Evolutionary conservation across 1,140 invertebrate species (phyloP).

Genomic region (Ceratosolen fusciceps): DNA sequence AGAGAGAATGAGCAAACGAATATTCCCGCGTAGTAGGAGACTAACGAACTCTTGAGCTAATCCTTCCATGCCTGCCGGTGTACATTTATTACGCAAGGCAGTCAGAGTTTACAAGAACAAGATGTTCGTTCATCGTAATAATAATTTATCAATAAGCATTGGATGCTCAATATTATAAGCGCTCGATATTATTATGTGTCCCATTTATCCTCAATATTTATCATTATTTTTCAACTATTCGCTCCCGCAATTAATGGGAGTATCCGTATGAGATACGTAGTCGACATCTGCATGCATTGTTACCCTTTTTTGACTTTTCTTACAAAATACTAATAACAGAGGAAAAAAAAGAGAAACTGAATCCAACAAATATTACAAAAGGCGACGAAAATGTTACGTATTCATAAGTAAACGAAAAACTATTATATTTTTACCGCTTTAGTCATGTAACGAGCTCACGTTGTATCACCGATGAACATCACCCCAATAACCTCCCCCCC

Average conservation of each 20-base stretch:
- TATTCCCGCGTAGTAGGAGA: neutral
- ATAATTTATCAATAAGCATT: constrained; percentile 39
- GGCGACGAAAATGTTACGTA: neutral
- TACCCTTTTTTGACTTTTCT: neutral
- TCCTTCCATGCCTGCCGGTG: neutral
- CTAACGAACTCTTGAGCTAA: neutral
- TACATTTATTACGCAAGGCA: neutral
- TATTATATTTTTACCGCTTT: constrained; percentile 1
- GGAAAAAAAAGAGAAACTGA: neutral
- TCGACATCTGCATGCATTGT: neutral
- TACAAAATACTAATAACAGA: too few species aligned
- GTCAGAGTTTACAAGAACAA: constrained; percentile 29
- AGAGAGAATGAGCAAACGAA: neutral
- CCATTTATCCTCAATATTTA: neutral
- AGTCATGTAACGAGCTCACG: too few species aligned
- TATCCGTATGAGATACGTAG: neutral
- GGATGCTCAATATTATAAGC: constrained; percentile 45
- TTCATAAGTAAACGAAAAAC: neutral
- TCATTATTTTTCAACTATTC: neutral
- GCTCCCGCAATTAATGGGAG: neutral
- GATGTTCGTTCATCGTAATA: constrained; percentile 20
- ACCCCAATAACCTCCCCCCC: too few species aligned
- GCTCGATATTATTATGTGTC: constrained; percentile 30
- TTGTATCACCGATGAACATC: neutral
- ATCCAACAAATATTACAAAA: neutral